Percentiles rank a stretch among this genome's conserved stretches.
These are phyloP conservation scores for Vidua chalybeata DNA, from an alignment of 2,113 vertebrate genomes.

Conservation along the genomic window DNA sequence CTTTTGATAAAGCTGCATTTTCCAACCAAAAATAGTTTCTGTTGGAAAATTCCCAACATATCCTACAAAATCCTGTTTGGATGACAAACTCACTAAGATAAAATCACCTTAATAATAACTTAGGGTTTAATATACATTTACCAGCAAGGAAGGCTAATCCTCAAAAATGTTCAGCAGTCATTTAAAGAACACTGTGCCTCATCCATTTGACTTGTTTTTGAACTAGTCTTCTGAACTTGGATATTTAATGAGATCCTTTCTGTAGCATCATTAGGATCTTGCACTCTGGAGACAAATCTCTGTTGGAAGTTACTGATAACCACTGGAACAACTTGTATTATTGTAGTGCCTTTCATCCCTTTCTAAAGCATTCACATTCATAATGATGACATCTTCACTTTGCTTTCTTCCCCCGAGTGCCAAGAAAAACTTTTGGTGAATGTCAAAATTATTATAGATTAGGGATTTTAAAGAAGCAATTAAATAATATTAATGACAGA, in stretches of 20 bases:
- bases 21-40: background rate
- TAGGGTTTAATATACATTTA: background rate
- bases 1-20: slow-evolving; percentile 10
- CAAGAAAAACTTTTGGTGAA: background rate
- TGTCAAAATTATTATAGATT: background rate
- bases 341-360: background rate
- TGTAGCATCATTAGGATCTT: background rate
- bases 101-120: background rate
- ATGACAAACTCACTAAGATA: background rate
- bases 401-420: background rate
- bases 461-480: background rate
- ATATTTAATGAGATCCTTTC: background rate
- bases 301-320: background rate
- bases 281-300: background rate
- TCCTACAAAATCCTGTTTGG: background rate
- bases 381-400: background rate
- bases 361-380: background rate
- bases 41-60: background rate
- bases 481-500: background rate
- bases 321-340: background rate
- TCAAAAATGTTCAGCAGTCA: background rate
- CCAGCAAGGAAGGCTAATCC: background rate
- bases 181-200: background rate
- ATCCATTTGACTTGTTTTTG: background rate
- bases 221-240: background rate